Evolutionary conservation across 2,888 invertebrate species (phyloP).

Genomic region (Drosophila leonis): DNA sequence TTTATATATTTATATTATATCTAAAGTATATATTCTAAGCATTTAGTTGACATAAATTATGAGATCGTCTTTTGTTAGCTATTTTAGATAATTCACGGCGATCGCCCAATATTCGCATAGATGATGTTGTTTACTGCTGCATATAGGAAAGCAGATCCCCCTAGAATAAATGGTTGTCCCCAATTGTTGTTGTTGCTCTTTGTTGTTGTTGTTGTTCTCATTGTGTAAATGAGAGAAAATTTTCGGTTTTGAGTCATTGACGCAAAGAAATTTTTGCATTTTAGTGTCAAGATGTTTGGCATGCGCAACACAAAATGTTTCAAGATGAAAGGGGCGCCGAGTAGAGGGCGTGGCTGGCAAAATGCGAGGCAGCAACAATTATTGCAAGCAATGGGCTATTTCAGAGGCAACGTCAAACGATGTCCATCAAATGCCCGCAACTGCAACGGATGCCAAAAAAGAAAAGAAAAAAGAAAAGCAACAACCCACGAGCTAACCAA

Average conservation of each 20-base stretch:
- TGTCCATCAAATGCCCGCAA: slow-evolving; percentile 50
- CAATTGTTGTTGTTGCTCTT: slow-evolving; percentile 36
- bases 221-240: slow-evolving; percentile 50
- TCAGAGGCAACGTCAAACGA: slow-evolving; percentile 48
- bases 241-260: slow-evolving; percentile 77
- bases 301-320: slow-evolving; percentile 41
- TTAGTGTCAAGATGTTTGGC: slow-evolving; percentile 77
- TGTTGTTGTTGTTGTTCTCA: slow-evolving; percentile 25
- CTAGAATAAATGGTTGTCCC: slow-evolving; percentile 38
- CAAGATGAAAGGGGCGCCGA: background rate
- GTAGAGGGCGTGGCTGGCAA: slow-evolving; percentile 11
- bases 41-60: slow-evolving; percentile 42
- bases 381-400: slow-evolving; percentile 80
- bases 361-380: slow-evolving; percentile 77
- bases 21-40: slow-evolving; percentile 12
- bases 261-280: slow-evolving; percentile 81
- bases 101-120: slow-evolving; percentile 24
- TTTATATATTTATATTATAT: background rate
- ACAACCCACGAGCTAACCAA: slow-evolving; percentile 3
- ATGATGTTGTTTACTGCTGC: slow-evolving; percentile 17
- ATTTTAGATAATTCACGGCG: slow-evolving; percentile 37
- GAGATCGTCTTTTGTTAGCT: slow-evolving; percentile 13
- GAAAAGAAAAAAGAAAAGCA: slow-evolving; percentile 17
- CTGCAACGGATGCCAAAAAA: slow-evolving; percentile 43
- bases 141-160: slow-evolving; percentile 33